Conservation (phyloP, 2,113 vertebrate genomes). For the Piaya cayana region DNA sequence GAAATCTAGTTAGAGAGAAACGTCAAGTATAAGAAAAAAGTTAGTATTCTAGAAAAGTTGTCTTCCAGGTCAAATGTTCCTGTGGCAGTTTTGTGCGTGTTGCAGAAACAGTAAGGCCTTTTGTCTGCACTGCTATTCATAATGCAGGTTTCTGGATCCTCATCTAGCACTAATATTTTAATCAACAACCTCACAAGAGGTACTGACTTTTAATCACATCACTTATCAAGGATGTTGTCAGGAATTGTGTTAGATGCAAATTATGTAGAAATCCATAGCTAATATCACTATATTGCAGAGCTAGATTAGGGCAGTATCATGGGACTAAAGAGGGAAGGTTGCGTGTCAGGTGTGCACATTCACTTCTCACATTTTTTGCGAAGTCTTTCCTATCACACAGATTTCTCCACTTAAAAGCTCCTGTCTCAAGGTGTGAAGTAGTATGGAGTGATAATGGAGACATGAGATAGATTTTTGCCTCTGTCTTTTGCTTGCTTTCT, state of each 20-base stretch:
- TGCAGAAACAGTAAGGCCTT: neutral
- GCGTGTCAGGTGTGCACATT: neutral
- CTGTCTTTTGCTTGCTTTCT: neutral
- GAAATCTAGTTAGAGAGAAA: neutral
- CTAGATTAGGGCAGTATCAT: neutral
- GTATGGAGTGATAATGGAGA: neutral
- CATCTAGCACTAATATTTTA: neutral
- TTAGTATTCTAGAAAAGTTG: neutral
- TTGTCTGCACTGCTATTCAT: neutral
- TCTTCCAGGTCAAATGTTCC: neutral
- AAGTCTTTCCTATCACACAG: neutral
- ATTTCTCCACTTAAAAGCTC: neutral
- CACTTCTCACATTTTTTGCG: neutral
- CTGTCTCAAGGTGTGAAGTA: neutral
- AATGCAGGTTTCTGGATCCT: neutral
- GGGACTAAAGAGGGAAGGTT: neutral
- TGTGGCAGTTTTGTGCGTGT: neutral
- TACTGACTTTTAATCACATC: neutral
- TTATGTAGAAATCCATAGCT: neutral
- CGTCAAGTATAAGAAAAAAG: neutral
- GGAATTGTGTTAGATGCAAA: neutral
- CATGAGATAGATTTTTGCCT: neutral
- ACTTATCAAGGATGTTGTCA: fast-evolving
- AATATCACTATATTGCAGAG: neutral
- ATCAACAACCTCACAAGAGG: neutral